Conservation (phyloP, 2,797 vertebrate genomes). For the Acrossocheilus wenchowensis region DNA sequence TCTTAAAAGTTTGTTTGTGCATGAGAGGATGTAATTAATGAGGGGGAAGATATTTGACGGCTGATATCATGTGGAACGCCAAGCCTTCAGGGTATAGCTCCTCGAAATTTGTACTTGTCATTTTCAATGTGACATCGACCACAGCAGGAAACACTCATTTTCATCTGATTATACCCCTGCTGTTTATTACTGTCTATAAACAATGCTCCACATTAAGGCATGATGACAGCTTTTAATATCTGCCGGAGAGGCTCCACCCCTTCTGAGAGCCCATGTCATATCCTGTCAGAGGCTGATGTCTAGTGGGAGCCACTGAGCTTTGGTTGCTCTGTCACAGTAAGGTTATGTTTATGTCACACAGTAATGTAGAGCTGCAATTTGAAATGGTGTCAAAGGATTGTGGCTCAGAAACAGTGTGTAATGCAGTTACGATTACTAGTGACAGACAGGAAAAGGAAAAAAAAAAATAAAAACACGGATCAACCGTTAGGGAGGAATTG, state of each 20-base stretch:
- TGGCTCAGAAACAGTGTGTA: slow-evolving; percentile 51
- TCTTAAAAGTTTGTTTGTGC: slow-evolving; percentile 42
- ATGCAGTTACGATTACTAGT: slow-evolving; percentile 49
- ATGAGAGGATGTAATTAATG: slow-evolving; percentile 58
- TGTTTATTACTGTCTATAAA: slow-evolving; percentile 61
- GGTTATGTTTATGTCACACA: slow-evolving; percentile 53
- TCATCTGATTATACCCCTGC: slow-evolving; percentile 59
- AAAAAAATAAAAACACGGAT: background rate
- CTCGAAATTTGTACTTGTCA: slow-evolving; percentile 59
- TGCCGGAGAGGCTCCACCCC: slow-evolving; percentile 39
- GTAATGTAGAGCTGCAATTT: slow-evolving; percentile 61
- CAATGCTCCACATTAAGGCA: slow-evolving; percentile 51
- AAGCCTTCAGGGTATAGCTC: slow-evolving; percentile 53
- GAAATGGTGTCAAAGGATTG: slow-evolving; percentile 50
- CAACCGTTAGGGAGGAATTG: slow-evolving; percentile 32
- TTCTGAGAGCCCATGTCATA: slow-evolving; percentile 38
- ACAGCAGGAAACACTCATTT: slow-evolving; percentile 59
- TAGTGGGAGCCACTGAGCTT: slow-evolving; percentile 44
- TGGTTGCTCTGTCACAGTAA: slow-evolving; percentile 38
- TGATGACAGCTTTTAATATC: slow-evolving; percentile 58
- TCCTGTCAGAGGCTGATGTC: slow-evolving; percentile 30
- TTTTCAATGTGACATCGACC: slow-evolving; percentile 55
- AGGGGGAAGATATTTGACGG: slow-evolving; percentile 46
- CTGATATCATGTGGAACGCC: slow-evolving; percentile 44
- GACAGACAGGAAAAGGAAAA: slow-evolving; percentile 32